These are phyloP conservation scores for Tipula unca DNA, from an alignment of 2,888 invertebrate species.

Conservation along the genomic window DNA sequence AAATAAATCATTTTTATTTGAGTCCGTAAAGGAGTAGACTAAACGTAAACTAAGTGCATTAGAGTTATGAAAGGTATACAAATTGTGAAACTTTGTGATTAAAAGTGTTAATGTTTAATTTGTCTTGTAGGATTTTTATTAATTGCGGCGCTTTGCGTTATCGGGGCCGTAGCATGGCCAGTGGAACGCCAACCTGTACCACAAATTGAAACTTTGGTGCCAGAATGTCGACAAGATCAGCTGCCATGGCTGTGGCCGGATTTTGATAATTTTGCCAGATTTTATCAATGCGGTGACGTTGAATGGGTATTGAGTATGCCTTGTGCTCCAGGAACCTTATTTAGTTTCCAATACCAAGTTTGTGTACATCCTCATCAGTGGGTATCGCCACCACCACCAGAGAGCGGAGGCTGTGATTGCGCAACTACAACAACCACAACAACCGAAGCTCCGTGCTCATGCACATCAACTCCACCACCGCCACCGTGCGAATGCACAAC, in stretches of 20 bases:
- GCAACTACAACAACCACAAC: not conserved
- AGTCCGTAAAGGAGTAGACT: not conserved
- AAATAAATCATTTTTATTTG: not conserved
- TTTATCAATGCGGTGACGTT: not conserved
- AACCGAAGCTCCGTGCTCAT: not conserved
- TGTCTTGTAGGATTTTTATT: not conserved
- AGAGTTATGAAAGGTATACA: not conserved
- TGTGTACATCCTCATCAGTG: not conserved
- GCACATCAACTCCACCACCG: not conserved
- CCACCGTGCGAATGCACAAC: too few species aligned
- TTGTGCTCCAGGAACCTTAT: not conserved
- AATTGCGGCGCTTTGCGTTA: not conserved
- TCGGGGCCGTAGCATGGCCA: not conserved
- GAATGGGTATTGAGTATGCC: not conserved
- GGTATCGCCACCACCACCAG: not conserved
- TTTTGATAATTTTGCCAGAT: not conserved
- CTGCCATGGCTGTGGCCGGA: not conserved
- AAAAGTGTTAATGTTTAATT: not conserved
- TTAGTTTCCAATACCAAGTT: not conserved
- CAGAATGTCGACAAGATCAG: not conserved
- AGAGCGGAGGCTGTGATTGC: too few species aligned
- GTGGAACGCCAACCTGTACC: not conserved
- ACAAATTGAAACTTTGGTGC: not conserved
- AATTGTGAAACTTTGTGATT: not conserved
- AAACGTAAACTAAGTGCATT: not conserved